Evolutionary conservation across 2,888 invertebrate genomes (phyloP).

Genomic region (Campoplex nolae): DNA sequence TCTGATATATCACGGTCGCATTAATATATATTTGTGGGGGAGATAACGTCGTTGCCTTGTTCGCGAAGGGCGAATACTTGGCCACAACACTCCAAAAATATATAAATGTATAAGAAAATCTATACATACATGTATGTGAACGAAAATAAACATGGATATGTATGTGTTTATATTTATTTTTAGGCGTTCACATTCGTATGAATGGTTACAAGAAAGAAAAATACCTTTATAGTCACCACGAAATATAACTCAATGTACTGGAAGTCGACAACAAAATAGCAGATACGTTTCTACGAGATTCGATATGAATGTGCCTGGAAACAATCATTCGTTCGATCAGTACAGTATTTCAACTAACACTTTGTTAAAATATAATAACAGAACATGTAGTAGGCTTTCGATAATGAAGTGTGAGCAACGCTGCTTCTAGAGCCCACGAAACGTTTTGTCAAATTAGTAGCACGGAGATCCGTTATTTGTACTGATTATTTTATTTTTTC

Average conservation of each 20-base stretch:
- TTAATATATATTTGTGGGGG: conserved; percentile 84
- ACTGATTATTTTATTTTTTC: too few species aligned
- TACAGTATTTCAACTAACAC: conserved; percentile 32
- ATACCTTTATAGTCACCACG: conserved; percentile 3
- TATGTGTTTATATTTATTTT: too few species aligned
- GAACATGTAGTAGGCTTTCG: neutral
- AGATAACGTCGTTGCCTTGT: conserved; percentile 77
- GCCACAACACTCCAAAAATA: conserved; percentile 24
- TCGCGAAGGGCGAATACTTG: conserved; percentile 46
- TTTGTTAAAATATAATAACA: neutral
- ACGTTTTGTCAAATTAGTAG: too few species aligned
- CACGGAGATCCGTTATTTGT: too few species aligned
- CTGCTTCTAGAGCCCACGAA: neutral
- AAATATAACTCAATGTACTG: conserved; percentile 22
- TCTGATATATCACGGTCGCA: conserved; percentile 83
- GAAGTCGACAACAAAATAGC: conserved; percentile 30
- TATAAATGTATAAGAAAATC: conserved; percentile 18
- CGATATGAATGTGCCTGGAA: conserved; percentile 2
- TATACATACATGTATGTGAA: neutral
- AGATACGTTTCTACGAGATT: conserved; percentile 8
- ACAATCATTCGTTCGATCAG: conserved; percentile 31
- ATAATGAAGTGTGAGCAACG: neutral
- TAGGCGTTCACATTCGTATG: too few species aligned
- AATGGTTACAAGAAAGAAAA: conserved; percentile 8
- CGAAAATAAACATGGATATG: neutral